Evolutionary conservation across 2,888 invertebrate genomes (phyloP), one percentile per base, ranked within the genome.

Genomic region (Clitarchus hookeri): DNA sequence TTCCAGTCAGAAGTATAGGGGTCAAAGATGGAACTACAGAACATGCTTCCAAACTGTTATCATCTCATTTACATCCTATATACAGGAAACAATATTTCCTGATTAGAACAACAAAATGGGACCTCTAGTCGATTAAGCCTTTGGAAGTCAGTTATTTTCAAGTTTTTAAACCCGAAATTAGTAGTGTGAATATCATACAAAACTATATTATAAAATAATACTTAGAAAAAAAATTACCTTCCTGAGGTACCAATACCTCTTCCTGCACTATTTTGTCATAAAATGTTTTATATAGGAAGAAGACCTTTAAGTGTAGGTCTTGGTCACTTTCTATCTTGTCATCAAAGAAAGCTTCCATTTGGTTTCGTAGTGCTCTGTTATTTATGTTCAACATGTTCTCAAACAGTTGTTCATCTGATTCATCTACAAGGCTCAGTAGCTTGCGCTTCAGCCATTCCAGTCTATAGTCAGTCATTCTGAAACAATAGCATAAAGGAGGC

Each of bases 201-300:
- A 48, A 48, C 3, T 48, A 8, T 48, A 48, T 48, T 48, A 0
- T 13, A 48, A 48, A 48, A 48, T 48, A n/a, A n/a, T 2, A 65
- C n/a, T 12, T 9, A 12, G n/a, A 23, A 53, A 16, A 53, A n/a
- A 84, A 90, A 93, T 93, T 92, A 96, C 96, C 95, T 93, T 95
- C 94, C 92, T 96, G 95, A 88, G 94, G 92, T 78, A 95, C 93
- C 6, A 95, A 93, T 87, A 96, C 94, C 91, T 96, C 96, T 90
- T 95, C 95, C 89, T 96, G 96, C 26, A 95, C 93, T 13, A 96
- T 91, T 90, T 95, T 95, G 89, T 95, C 96, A 85, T 94, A 94
- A 89, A 95, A 94, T 0, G 95, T 95, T 90, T 95, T 95, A 89
- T 95, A 94, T 25, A 96, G 92, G 89, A 93, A 95, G 89, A 96